phyloP scores from a whole-genome alignment of 2,113 vertebrate species.

The Misgurnus anguillicaudatus region DNA sequence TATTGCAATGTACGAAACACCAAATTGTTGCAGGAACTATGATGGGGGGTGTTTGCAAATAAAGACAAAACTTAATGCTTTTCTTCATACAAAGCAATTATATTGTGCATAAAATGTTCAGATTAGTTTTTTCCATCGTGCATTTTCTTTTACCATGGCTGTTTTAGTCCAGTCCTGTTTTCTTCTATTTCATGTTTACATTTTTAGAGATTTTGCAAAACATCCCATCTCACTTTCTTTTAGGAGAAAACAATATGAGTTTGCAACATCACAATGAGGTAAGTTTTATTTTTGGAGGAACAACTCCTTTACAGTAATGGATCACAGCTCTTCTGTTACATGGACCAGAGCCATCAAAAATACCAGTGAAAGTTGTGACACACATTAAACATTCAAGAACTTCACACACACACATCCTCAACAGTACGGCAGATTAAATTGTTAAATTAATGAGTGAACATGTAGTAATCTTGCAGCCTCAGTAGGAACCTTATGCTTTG shows the following conservation, averaged over 20 bases:
- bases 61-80: no score
- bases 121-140: no score
- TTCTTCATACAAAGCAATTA: no score
- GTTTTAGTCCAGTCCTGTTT: no score
- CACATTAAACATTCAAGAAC: conserved; percentile 21
- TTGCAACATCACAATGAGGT: background rate
- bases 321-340: background rate
- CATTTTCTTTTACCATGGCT: no score
- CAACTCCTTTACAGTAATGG: background rate
- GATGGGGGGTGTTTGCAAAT: no score
- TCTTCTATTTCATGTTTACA: no score
- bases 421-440: conserved; percentile 39
- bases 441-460: conserved; percentile 50
- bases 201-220: no score
- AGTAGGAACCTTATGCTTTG: conserved; percentile 62
- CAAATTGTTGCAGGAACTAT: no score
- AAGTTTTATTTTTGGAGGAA: background rate
- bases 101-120: no score
- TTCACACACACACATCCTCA: background rate
- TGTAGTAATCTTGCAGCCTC: conserved; percentile 58
- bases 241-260: background rate
- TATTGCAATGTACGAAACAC: no score
- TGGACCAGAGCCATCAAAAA: background rate
- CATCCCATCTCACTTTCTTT: no score
- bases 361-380: background rate